Evolutionary conservation across 2,797 vertebrate species (phyloP), one percentile per base, ranked within the genome.

Genomic region (Hylomyscus alleni): DNA sequence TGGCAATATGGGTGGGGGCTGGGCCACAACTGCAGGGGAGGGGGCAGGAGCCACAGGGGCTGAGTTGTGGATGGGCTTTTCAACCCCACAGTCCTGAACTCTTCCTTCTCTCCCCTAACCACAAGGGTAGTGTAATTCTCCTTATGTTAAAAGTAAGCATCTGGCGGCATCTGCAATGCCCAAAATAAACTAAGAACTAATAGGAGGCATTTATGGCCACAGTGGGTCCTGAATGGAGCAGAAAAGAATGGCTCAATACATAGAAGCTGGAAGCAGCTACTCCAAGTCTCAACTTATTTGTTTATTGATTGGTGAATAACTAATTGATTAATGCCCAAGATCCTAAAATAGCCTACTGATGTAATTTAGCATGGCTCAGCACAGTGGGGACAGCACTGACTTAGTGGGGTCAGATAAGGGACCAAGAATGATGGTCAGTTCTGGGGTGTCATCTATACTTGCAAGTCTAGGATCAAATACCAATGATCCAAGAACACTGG

Each of bases 131-230:
- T n/a, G 40, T 93, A 94, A 96, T 72, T 76, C 97, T 94, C 85
- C 81, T 97, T 96, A 93, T 0, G 0, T 96, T 95, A 95, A 95
- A 97, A 97, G 95, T 95, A 95, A 97, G 75, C 78, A 97, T 95
- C 67, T 96, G 97, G 94, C 92, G 87, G 72, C 73, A 94, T 52
- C 95, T 73, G 31, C 69, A 91, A 52, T 81, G 52, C 60, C 90
- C 72, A 62, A 96, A 98, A 96, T 96, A 96, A 97, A 86, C 22
- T 26, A 97, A 90, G 73, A 96, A 58, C 91, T 0, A 96, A 93
- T 97, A 94, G 95, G 93, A 96, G 95, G 94, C 72, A 0, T 97
- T 94, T 89, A 89, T 94, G 93, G 93, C 89, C 95, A 84, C 76
- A 95, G 58, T 22, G 50, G 77, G 92, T 95, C 78, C 72, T 87